Base-by-base conservation (phyloP, 2,797 vertebrate genomes). In the Anabacerthia variegaticeps region DNA sequence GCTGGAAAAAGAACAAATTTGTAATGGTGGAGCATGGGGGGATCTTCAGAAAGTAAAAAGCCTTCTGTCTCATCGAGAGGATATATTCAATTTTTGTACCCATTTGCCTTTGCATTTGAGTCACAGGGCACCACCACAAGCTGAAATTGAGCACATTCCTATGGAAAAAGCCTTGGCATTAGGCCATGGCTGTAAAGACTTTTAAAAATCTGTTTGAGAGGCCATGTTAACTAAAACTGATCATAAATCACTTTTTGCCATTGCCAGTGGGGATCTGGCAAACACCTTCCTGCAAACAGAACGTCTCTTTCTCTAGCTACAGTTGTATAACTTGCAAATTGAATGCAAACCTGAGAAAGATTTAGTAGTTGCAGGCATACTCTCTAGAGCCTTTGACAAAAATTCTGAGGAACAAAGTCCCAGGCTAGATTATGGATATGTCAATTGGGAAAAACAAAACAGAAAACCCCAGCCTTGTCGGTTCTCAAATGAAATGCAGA, bases 291-390 rank as follows among this genome's bases (percentile, higher is more conserved):
- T 92, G 91, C 94, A 97, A 93, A 94, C 81, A 94, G 92, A 93
- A 89, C 1, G 23, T 85, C 93, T 96, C 86, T 92, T 93, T 95
- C 94, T 95, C 92, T 79, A 94, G 93, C 88, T 93, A 18, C 71
- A 85, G 88, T 86, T 95, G 93, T 95, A 36, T 96, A 96, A 95
- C 84, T 94, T 95, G 95, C 92, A 97, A 96, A 97, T 96, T 95
- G 95, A 96, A 97, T 91, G 91, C 1, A 56, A 96, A 96, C 95
- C 94, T 97, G 94, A 94, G 91, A 93, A 92, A 96, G 95, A 96
- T 95, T 95, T 97, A 97, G 93, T 91, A 95, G 92, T 96, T 93
- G 85, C 92, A 95, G 86, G 83, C 92, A 80, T 49, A 61, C 44
- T 96, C 93, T 96, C 95, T 51, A 67, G 94, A 91, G 94, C 91